Conservation (phyloP, 2,888 invertebrate genomes). For the Tenthredo scrophulariae region DNA sequence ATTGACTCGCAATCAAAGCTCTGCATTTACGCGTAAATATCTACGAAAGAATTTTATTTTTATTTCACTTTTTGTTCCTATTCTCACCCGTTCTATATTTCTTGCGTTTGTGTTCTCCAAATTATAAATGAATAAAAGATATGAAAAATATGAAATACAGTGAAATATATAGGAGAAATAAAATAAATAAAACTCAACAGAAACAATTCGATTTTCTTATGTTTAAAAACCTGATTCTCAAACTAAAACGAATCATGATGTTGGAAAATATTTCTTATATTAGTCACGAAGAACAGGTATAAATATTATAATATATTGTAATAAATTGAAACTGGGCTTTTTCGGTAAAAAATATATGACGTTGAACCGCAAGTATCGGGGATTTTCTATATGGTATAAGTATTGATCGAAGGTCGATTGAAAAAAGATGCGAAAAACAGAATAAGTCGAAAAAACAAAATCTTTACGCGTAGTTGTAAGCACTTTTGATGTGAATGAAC, state of each 20-base stretch:
- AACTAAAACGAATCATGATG: not conserved
- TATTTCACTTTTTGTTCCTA: not conserved
- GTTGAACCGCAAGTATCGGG: not conserved
- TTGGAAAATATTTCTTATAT: not conserved
- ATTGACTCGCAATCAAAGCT: conserved; percentile 46
- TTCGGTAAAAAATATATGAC: not conserved
- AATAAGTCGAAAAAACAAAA: not conserved
- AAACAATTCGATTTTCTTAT: not conserved
- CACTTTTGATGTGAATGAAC: conserved; percentile 42
- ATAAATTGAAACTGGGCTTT: not conserved
- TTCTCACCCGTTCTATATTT: not conserved
- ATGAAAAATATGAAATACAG: not conserved
- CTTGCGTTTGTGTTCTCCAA: not conserved
- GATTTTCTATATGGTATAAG: not conserved
- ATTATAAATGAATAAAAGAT: not conserved
- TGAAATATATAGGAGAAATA: not conserved
- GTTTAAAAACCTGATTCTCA: not conserved
- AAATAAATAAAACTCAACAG: not conserved
- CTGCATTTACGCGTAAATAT: conserved; percentile 1
- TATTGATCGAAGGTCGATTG: not conserved
- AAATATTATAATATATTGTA: not conserved
- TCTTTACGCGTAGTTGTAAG: conserved; percentile 2
- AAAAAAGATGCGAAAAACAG: not conserved
- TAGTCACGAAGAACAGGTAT: not conserved
- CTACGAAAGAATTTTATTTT: conserved; percentile 18